Evolutionary conservation across 53 echinoderm and acorn worm genomes (phyloP), one percentile per base, ranked within the genome.

Genomic region (Stichopus horrens): DNA sequence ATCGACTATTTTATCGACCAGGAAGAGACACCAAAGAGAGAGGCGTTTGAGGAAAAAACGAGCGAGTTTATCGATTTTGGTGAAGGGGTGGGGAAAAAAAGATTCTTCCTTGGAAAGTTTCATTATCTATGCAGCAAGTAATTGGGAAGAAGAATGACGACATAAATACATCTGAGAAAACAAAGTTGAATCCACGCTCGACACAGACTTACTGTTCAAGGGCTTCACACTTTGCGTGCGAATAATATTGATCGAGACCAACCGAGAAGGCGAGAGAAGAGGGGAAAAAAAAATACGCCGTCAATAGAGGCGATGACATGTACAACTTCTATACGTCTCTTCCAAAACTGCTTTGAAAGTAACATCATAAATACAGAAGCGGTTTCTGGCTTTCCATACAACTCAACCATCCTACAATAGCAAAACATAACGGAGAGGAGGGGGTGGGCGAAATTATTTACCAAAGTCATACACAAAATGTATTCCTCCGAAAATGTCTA

Each of bases 181-280:
- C 81, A 81, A 81, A 81, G 81, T 58, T 59, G 59, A 59, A 77
- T 54, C 77, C 51, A 53, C 77, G 56, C 20, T 20, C 56, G 57
- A 81, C 19, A 57, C n/a, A 81, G 81, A 81, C 81, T 81, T 81
- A 56, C 81, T 56, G 81, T 81, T 81, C 81, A 81, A 81, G 81
- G 81, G 81, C 81, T 86, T 86, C 66, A 86, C 86, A 86, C 86
- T 86, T 66, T 67, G 86, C 86, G 86, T 86, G 86, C 86, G 86
- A 86, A 86, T 22, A 23, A 13, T 53, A 86, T 86, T 65, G 86
- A 86, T 86, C 18, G 86, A 21, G 37, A 71, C 86, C 66, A 86
- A 86, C 13, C 9, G 54, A 77, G 53, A 77, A 16, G 66, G 23
- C 14, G 23, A 86, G 86, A 63, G 11, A 63, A 63, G 4, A 16